phyloP scores from a whole-genome alignment of 2,797 vertebrate genomes.

The Ptychobarbus kaznakovi region DNA sequence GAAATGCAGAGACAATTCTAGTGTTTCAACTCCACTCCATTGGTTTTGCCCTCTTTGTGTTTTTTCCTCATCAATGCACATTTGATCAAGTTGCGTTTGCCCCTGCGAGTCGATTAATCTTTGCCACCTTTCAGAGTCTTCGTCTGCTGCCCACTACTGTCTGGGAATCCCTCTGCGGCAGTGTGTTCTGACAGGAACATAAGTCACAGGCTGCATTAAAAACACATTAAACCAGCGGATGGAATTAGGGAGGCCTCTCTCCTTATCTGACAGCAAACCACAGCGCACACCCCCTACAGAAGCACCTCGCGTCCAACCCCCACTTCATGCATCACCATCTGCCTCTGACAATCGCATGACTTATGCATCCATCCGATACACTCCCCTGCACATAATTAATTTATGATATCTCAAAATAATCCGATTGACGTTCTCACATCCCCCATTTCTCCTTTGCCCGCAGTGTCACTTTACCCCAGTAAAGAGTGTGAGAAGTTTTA shows the following conservation, averaged over 20 bases:
- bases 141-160: constrained; percentile 70
- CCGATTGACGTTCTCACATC: constrained; percentile 44
- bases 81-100: constrained; percentile 74
- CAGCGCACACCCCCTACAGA: constrained; percentile 43
- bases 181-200: constrained; percentile 77
- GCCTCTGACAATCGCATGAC: constrained; percentile 76
- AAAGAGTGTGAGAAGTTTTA: constrained; percentile 57
- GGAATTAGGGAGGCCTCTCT: constrained; percentile 71
- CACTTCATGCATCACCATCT: constrained; percentile 75
- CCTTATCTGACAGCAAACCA: constrained; percentile 74
- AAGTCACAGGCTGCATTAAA: constrained; percentile 83
- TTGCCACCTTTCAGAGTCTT: constrained; percentile 68
- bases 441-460: constrained; percentile 35
- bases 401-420: constrained; percentile 72
- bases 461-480: constrained; percentile 21
- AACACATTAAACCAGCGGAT: constrained; percentile 81
- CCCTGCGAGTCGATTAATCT: constrained; percentile 72
- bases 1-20: constrained; percentile 39
- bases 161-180: constrained; percentile 71
- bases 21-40: constrained; percentile 54
- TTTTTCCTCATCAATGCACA: constrained; percentile 70
- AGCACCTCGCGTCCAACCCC: constrained; percentile 31
- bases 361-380: constrained; percentile 75
- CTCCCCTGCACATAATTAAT: constrained; percentile 76
- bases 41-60: constrained; percentile 62